Evolutionary conservation across 2,888 invertebrate species (phyloP), one percentile per base, ranked within the genome.

Genomic region (Sympetrum striolatum): DNA sequence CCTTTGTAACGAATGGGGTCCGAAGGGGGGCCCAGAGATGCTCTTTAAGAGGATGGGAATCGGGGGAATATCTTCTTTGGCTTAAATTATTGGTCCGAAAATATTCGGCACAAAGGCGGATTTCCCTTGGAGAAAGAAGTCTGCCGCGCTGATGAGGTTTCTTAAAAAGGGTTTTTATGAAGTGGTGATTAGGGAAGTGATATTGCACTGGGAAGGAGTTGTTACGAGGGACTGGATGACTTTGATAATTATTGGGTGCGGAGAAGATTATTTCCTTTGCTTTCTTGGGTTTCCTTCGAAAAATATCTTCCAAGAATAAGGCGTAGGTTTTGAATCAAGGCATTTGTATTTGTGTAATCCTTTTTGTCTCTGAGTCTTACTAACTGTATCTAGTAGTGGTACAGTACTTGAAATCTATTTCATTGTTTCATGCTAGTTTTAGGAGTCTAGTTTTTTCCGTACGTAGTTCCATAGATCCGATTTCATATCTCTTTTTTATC

Each of bases 1-100:
- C 60, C 58, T 86, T 86, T 86, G 86, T 86, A 60, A 86, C 58
- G 60, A 86, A 86, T 86, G 86, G 37, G 35, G 37, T 86, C 86
- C 86, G 37, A 86, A 60, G 86, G 53, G 25, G 35, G 53, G 35
- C 58, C 18, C 37, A 5, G 1, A 8, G 64, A 22, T 73, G 25
- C 25, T 31, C 31, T 31, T 73, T 22, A 4, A n/a, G 81, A 81
- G 81, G 81, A 22, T 44, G 18, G n/a, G 81, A 44, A 15, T 64
- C 64, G 22, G 22, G 22, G 64, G 64, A 25, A n/a, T 44, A 44
- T 64, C 25, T 64, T 31, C 25, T 73, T 73, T 25, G 73, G 25
- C 73, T n/a, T 25, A 58, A 82, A 82, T 82, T 82, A 58, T 82
- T 58, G 82, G 58, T 25, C 82, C 82, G 82, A 82, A 82, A 82